Conservation (phyloP, 2,797 vertebrate genomes). For the Okamejei kenojei region DNA sequence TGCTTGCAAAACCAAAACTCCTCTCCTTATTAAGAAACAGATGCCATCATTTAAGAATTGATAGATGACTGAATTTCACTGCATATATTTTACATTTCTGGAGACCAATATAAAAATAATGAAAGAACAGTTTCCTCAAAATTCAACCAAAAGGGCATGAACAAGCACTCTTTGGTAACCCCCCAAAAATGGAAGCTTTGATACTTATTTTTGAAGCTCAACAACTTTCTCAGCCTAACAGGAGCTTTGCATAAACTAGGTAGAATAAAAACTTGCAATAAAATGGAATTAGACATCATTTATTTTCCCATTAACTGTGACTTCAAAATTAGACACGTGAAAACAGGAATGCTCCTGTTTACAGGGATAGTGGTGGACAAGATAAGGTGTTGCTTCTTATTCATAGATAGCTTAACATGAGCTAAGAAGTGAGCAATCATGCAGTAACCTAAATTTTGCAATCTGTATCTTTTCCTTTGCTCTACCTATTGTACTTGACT, state of each 20-base stretch:
- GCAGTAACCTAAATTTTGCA: too few species aligned
- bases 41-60: neutral
- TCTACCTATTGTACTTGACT: too few species aligned
- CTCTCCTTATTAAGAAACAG: neutral
- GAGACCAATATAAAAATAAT: neutral
- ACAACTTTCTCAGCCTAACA: too few species aligned
- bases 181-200: neutral
- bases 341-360: neutral
- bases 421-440: neutral
- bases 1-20: neutral
- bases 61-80: neutral
- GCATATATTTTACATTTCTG: neutral
- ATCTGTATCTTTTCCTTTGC: too few species aligned
- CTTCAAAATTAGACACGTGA: neutral
- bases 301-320: neutral
- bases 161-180: neutral
- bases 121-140: neutral
- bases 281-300: neutral
- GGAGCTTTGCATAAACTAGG: neutral
- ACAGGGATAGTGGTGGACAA: too few species aligned
- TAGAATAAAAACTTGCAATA: neutral
- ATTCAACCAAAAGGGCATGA: neutral
- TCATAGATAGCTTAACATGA: neutral
- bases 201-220: neutral
- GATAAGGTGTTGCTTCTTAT: neutral